Percentiles rank a stretch among this genome's conserved stretches.
phyloP scores from a whole-genome alignment of 1,140 invertebrate genomes.

The Streblospio benedicti region DNA sequence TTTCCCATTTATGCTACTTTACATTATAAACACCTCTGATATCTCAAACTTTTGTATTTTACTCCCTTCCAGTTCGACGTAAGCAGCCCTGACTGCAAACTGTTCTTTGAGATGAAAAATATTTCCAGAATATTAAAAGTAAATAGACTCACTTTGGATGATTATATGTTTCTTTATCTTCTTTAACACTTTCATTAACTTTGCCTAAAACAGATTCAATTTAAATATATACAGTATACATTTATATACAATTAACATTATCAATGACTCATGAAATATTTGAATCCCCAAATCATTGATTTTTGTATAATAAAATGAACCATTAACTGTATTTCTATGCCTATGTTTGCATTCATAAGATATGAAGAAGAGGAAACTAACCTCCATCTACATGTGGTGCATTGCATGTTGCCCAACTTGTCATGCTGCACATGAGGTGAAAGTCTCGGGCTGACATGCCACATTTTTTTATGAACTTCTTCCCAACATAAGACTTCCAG shows the following conservation, averaged over 20 bases:
- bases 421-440: slow-evolving; percentile 64
- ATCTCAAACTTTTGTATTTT: no score
- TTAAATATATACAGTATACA: no score
- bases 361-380: not conserved
- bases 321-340: not conserved
- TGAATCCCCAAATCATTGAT: not conserved
- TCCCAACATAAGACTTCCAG: slow-evolving; percentile 62
- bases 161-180: no score
- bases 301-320: not conserved
- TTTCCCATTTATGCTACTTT: not conserved
- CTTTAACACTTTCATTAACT: no score
- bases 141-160: no score
- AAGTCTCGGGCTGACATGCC: slow-evolving; percentile 60
- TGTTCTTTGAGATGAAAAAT: no score
- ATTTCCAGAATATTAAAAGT: no score
- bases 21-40: not conserved
- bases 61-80: no score
- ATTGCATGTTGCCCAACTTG: slow-evolving; percentile 77
- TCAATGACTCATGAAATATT: slow-evolving; percentile 29
- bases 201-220: no score
- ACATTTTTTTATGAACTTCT: slow-evolving; percentile 48
- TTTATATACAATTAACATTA: slow-evolving; percentile 22
- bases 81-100: no score
- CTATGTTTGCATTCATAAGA: not conserved
- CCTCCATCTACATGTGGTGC: slow-evolving; percentile 27